Evolutionary conservation across 2,797 vertebrate species (phyloP), one percentile per base, ranked within the genome.

Genomic region (Hirundo rustica): DNA sequence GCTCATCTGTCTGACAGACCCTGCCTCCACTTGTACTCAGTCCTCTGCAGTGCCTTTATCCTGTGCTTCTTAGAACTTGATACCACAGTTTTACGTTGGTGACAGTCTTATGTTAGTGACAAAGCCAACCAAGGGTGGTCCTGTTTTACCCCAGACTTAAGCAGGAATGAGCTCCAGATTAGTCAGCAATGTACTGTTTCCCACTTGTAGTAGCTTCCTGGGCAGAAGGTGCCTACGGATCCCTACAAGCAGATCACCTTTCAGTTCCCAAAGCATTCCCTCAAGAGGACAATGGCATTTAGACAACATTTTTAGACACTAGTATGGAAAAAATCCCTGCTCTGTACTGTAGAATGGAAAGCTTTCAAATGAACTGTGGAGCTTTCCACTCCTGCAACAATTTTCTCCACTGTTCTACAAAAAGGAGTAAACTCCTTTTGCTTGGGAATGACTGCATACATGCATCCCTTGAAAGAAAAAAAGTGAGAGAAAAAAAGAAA

Each of bases 141-240:
- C 11, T 57, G 22, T 22, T 57, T 66, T 21, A 55, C 34, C n/a
- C 62, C 27, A 53, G 18, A 30, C 21, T 29, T 58, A n/a, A 54
- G 27, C 16, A 88, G n/a, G 45, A 88, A 38, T 5, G 23, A 66
- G 20, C 19, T 91, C 42, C 88, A 86, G 32, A n/a, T 60, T 9
- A 55, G 45, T 25, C 19, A 67, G 54, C 38, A 22, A 50, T 50
- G 44, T 54, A 40, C 9, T 18, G 2, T 38, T 40, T 58, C 23
- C n/a, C 55, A n/a, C 3, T 18, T 51, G 25, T 5, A 74, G 38
- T 9, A 65, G 4, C 42, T 79, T 77, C 44, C 54, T 32, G 55
- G 42, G 10, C 1, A 1, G 38, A 17, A 57, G 19, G 34, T 74
- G 27, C 16, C 60, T 70, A 27, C 0, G 0, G 34, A 26, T 65